phyloP scores from a whole-genome alignment of 2,797 vertebrate genomes.

The Rhynchotus rufescens region DNA sequence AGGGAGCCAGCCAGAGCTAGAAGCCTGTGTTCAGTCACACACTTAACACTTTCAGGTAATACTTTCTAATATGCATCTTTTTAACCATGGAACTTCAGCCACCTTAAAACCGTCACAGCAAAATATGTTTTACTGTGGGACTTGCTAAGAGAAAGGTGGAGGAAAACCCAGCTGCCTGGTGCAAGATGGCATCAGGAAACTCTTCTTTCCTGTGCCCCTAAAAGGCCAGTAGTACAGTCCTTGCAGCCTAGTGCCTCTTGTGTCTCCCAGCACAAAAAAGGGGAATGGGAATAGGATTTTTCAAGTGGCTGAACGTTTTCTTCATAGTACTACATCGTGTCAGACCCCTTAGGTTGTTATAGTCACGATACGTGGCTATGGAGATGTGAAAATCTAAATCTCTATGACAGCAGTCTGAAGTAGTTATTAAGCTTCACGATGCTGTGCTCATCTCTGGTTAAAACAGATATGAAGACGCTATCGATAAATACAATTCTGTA shows the following conservation, averaged over 20 bases:
- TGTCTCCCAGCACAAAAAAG: not conserved
- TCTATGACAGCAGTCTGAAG: not conserved
- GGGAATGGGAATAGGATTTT: not conserved
- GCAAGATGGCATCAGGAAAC: not conserved
- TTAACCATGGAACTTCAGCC: not conserved
- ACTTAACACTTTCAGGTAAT: not conserved
- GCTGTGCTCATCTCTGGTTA: not conserved
- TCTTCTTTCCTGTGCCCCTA: not conserved
- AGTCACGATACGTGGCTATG: not conserved
- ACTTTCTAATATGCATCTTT: not conserved
- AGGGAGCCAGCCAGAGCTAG: not conserved
- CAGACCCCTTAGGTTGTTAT: not conserved
- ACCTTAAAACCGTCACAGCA: not conserved
- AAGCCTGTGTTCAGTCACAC: not conserved
- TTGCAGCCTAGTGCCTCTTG: not conserved
- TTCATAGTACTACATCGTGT: not conserved
- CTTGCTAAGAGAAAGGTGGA: not conserved
- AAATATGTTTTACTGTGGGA: not conserved
- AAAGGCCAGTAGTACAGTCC: not conserved
- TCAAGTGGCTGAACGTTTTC: not conserved
- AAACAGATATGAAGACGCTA: slow-evolving; percentile 90
- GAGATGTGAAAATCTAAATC: not conserved
- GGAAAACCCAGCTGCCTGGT: not conserved
- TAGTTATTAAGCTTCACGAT: not conserved
- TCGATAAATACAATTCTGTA: slow-evolving; percentile 89